These are phyloP conservation scores for Crotophaga sulcirostris DNA, from an alignment of 2,113 vertebrate genomes.

Conservation along the genomic window DNA sequence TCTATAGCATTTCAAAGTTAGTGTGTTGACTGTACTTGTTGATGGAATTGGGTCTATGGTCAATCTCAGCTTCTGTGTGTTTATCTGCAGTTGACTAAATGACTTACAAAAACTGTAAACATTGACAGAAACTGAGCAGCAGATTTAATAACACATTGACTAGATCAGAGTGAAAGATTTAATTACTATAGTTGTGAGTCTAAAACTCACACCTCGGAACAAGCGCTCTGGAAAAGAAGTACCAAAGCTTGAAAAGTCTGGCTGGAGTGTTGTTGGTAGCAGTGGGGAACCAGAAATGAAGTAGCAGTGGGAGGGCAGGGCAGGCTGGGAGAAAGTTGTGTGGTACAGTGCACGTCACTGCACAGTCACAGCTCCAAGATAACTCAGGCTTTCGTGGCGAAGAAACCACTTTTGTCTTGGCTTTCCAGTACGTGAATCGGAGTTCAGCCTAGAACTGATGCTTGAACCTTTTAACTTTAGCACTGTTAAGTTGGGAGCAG, in stretches of 20 bases:
- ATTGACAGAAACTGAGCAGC: neutral
- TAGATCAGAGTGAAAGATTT: neutral
- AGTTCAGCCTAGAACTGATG: neutral
- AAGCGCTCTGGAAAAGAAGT: neutral
- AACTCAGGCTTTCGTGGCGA: neutral
- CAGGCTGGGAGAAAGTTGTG: neutral
- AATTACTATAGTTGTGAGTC: fast-evolving
- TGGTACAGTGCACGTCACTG: fast-evolving
- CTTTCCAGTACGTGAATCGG: neutral
- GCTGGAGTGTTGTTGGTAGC: neutral
- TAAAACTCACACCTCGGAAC: neutral
- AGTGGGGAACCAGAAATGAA: neutral
- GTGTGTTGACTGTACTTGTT: neutral
- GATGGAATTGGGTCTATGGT: neutral
- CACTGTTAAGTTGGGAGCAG: neutral
- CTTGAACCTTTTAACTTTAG: neutral
- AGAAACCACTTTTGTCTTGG: neutral
- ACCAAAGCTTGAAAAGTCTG: neutral
- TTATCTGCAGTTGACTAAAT: neutral
- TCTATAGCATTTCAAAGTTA: neutral
- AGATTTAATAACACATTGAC: neutral
- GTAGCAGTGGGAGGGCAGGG: neutral
- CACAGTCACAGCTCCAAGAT: neutral
- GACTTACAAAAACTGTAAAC: neutral
- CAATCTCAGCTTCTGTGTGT: neutral